These are phyloP conservation scores for Bos javanicus DNA, from an alignment of 2,113 vertebrate genomes.

Conservation along the genomic window DNA sequence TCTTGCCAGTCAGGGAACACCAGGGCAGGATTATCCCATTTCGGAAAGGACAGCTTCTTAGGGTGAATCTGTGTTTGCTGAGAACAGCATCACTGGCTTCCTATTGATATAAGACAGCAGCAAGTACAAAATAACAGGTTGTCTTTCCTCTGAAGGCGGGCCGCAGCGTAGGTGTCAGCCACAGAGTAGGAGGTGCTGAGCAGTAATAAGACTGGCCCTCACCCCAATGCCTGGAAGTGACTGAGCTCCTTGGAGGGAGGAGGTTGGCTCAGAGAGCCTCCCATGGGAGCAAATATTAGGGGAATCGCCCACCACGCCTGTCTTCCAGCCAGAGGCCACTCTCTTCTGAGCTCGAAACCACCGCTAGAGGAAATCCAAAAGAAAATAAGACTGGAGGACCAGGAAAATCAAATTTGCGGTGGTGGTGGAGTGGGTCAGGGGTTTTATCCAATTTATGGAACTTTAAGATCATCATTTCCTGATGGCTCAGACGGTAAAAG, in stretches of 20 bases:
- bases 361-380: slow-evolving; percentile 20
- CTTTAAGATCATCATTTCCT: neutral
- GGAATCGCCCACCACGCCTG: slow-evolving; percentile 19
- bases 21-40: neutral
- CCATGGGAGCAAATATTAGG: slow-evolving; percentile 57
- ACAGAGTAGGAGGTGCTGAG: slow-evolving; percentile 13
- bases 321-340: neutral
- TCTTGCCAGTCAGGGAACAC: neutral
- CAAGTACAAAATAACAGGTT: neutral
- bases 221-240: slow-evolving; percentile 25
- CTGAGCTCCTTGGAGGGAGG: neutral
- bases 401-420: neutral
- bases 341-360: slow-evolving; percentile 31
- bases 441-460: neutral
- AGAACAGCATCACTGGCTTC: neutral
- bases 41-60: neutral
- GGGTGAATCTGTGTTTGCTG: neutral
- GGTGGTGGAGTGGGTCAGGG: neutral
- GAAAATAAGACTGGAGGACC: neutral
- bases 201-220: neutral
- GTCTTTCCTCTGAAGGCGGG: slow-evolving; percentile 12
- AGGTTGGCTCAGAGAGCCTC: neutral
- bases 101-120: neutral
- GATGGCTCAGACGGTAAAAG: neutral
- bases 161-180: neutral